Percentiles rank a stretch among this genome's conserved stretches.
Evolutionary conservation across 2,888 invertebrate species (phyloP).

Genomic region (Tipula helvola): DNA sequence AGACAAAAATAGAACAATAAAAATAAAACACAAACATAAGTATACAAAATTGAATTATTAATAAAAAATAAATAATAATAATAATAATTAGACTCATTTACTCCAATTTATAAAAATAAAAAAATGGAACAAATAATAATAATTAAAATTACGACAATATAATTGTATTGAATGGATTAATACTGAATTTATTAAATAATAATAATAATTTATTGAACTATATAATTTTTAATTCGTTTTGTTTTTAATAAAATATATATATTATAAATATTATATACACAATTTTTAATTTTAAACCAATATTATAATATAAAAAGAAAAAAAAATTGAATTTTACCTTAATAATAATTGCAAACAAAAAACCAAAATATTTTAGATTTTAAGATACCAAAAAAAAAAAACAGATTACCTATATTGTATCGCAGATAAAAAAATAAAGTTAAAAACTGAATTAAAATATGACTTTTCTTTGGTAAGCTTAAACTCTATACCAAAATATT

Average conservation of each 20-base stretch:
- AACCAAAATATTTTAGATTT: neutral
- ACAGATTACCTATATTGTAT: neutral
- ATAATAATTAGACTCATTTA: constrained; percentile 7
- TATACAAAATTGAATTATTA: constrained; percentile 6
- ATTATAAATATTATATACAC: neutral
- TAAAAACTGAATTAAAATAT: neutral
- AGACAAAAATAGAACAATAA: neutral
- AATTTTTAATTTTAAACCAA: neutral
- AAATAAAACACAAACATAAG: neutral
- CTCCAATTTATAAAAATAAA: constrained; percentile 7
- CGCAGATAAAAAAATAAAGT: neutral
- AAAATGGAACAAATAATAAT: neutral
- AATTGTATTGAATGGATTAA: neutral
- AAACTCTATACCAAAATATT: too few species aligned
- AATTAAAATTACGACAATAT: constrained; percentile 4
- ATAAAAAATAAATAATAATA: neutral
- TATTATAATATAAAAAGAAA: neutral
- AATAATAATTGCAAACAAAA: neutral
- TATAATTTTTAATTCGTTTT: neutral
- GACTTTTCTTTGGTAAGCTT: neutral
- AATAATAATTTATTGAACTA: neutral
- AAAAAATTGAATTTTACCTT: neutral
- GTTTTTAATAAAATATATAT: neutral
- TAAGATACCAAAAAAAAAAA: neutral
- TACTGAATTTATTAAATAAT: neutral